Evolutionary conservation across 2,888 invertebrate genomes (phyloP).

Genomic region (Oscheius sp.): DNA sequence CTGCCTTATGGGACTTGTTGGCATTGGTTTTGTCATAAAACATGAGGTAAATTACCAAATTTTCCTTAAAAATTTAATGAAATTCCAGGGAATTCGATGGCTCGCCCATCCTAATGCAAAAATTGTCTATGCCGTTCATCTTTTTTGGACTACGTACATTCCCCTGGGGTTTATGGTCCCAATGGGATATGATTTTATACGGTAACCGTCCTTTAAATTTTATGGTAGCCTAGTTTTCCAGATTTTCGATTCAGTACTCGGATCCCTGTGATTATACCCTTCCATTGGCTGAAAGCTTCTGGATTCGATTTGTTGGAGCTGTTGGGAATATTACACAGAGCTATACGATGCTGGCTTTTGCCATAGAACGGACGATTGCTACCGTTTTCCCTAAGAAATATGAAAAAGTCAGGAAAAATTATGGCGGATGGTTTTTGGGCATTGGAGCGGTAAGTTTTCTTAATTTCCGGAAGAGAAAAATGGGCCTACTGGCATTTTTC

Average conservation of each 20-base stretch:
- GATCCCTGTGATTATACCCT: constrained; percentile 19
- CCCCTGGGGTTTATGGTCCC: constrained; percentile 17
- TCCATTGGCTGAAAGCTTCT: neutral
- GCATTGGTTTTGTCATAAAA: neutral
- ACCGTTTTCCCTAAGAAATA: neutral
- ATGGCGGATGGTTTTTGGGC: constrained; percentile 10
- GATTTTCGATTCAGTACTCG: neutral
- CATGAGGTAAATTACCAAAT: neutral
- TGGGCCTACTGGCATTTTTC: no score
- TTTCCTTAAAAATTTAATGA: neutral
- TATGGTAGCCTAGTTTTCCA: no score
- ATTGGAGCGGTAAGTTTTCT: constrained; percentile 17
- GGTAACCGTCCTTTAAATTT: neutral
- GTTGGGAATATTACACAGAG: constrained; percentile 20
- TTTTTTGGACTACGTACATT: constrained; percentile 18
- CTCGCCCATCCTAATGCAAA: constrained; percentile 21
- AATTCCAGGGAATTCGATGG: constrained; percentile 16
- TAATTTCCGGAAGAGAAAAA: no score
- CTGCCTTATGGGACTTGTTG: constrained; percentile 1
- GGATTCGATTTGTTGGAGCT: constrained; percentile 24
- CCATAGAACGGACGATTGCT: constrained; percentile 4
- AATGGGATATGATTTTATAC: constrained; percentile 13
- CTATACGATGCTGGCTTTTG: constrained; percentile 23
- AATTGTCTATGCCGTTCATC: constrained; percentile 23
- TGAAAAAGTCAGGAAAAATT: neutral